phyloP scores from a whole-genome alignment of 2,797 vertebrate genomes.

The Chromis chromis region DNA sequence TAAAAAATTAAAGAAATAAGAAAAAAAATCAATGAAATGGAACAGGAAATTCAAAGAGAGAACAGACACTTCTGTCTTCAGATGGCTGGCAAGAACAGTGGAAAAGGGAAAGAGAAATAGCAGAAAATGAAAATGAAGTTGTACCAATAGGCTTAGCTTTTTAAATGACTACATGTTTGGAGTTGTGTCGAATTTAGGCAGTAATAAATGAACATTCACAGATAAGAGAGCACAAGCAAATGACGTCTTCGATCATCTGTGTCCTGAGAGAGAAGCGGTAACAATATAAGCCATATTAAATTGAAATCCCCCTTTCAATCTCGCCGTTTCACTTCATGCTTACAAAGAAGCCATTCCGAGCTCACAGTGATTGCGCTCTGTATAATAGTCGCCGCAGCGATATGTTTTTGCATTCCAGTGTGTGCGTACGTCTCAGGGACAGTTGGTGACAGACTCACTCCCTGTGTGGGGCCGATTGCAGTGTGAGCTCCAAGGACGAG shows the following conservation, averaged over 20 bases:
- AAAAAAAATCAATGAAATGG: background rate
- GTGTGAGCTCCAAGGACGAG: constrained; percentile 78
- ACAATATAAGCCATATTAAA: constrained; percentile 25
- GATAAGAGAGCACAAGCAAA: constrained; percentile 5
- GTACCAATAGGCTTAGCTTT: background rate
- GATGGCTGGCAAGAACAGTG: background rate
- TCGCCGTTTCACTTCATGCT: constrained; percentile 48
- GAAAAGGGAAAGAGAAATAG: background rate
- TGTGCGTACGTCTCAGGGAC: constrained; percentile 59
- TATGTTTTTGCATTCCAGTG: constrained; percentile 64
- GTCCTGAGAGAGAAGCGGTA: constrained; percentile 20
- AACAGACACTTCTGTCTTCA: background rate
- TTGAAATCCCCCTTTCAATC: constrained; percentile 51
- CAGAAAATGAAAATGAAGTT: background rate
- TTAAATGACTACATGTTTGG: constrained; percentile 2
- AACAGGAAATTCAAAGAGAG: constrained; percentile 1
- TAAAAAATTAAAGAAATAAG: constrained; percentile 2
- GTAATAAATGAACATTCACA: constrained; percentile 20
- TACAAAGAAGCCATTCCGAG: constrained; percentile 50
- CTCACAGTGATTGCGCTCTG: constrained; percentile 58
- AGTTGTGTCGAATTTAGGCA: background rate
- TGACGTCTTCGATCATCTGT: constrained; percentile 11
- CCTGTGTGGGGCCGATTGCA: constrained; percentile 55
- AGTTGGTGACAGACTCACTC: constrained; percentile 65
- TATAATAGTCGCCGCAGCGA: constrained; percentile 34